Base-by-base conservation (phyloP, 2,797 vertebrate genomes). In the Eutrigla gurnardus region DNA sequence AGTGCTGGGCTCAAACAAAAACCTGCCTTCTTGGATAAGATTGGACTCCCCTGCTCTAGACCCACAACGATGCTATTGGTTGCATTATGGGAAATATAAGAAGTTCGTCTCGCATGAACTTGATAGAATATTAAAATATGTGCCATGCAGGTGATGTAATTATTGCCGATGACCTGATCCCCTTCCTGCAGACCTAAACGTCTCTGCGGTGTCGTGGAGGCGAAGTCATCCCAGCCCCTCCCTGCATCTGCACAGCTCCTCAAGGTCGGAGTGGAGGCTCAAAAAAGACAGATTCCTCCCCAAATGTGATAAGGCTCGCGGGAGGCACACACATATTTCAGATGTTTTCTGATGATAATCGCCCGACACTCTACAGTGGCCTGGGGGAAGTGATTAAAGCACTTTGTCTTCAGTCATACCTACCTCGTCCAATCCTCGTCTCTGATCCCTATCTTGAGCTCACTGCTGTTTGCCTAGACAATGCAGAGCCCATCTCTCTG, bases 221-320 rank as follows among this genome's bases (percentile, higher is more conserved):
- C 36, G 35, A 36, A 54, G 73, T 63, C 55, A 32, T 9, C 47
- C 90, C 86, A 93, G 89, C 90, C 88, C 81, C 73, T 91, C 92
- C 52, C 91, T 94, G 87, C 90, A 90, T 91, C 93, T 89, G 85
- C 93, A 93, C 92, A 94, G 93, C 94, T 94, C 92, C 93, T 88
- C 96, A 97, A 97, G 96, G 96, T 96, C 96, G 96, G 91, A 78
- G 89, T 92, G 57, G 61, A 55, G 89, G 86, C 94, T 95, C 92
- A 93, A 94, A 94, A 95, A 94, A 84, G 70, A 86, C 86, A 93
- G 93, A 95, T 95, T 91, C 92, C 92, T 94, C 93, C 88, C 63
- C 93, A 86, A 77, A 87, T 89, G 90, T 93, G 95, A 96, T 96
- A 96, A 95, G 96, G 95, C 60, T 71, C 70, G 42, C 70, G 90